Base-by-base conservation (phyloP, 2,113 vertebrate species). In the Phrynocephalus versicolor region DNA sequence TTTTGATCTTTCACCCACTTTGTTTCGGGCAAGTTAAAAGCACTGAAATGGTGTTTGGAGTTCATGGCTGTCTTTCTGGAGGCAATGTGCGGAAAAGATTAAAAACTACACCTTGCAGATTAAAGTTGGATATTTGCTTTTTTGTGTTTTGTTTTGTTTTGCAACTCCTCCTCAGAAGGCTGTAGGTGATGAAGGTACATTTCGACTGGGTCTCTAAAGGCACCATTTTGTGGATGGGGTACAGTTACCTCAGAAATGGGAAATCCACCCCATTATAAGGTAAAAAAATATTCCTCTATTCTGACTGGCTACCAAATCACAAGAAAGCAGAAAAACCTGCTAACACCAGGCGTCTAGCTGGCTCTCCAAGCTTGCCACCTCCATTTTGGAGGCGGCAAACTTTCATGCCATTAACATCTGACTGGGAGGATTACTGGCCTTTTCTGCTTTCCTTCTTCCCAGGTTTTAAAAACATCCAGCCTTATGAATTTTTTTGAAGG, bases 11-110 rank as follows among this genome's bases (percentile, higher is more conserved):
- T 87, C 65, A 58, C 10, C 57, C 70, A 83, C 3, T 41, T 90
- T 86, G n/a, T 82, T 79, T 73, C 45, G 45, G 87, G 45, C 65
- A 89, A 86, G 2, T 55, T 79, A 85, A 57, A 84, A 65, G 25
- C 77, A 81, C 71, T 55, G 81, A 55, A 12, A 57, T 78, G 45
- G 0, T 85, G 2, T 85, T 71, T 35, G 30, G 72, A 82, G 41
- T 82, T 86, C 55, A 84, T 88, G 89, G 71, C 74, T 87, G 35
- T 76, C 30, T 88, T 88, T 88, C 39, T 89, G 4, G 87, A 74
- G 30, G 27, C 80, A 65, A 15, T 78, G 5, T 88, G 37, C 27
- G 57, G 65, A 64, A 88, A 90, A 82, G 35, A 76, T 65, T 35
- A 70, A 88, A 92, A 92, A 85, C 77, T 87, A 55, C 3, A 41